Conservation (phyloP, 2,888 invertebrate species). For the Globia sparganii region DNA sequence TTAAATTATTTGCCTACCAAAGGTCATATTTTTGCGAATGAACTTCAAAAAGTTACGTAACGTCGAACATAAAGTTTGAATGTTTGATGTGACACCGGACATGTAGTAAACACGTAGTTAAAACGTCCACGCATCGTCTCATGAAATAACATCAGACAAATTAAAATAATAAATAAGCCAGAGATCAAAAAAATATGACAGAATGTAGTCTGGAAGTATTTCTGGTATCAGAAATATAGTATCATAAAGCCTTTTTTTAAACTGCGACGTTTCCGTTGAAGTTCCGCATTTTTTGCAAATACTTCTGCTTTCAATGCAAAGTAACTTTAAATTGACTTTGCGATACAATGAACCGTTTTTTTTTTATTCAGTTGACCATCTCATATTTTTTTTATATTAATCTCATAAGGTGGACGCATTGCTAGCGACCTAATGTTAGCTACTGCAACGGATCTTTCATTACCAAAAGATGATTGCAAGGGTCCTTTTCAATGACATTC, state of each 20-base stretch:
- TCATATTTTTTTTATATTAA: no score
- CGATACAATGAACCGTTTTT: neutral
- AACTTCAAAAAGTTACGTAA: conserved; percentile 31
- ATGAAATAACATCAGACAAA: conserved; percentile 33
- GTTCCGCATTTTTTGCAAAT: conserved; percentile 23
- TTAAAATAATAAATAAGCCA: conserved; percentile 36
- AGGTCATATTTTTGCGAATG: conserved; percentile 38
- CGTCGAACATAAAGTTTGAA: conserved; percentile 12
- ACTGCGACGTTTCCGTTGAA: conserved; percentile 13
- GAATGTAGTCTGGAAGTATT: conserved; percentile 16
- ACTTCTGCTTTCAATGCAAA: neutral
- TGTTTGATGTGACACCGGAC: conserved; percentile 55
- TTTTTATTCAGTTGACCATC: neutral
- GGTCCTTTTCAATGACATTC: neutral
- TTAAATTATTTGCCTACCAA: conserved; percentile 38
- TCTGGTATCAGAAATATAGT: conserved; percentile 15
- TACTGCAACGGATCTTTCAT: neutral
- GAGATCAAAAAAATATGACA: conserved; percentile 52
- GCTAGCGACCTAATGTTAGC: no score
- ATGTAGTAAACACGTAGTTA: conserved; percentile 33
- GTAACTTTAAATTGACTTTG: neutral
- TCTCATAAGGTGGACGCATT: neutral
- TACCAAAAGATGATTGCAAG: neutral
- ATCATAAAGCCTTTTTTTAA: neutral
- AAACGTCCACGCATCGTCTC: conserved; percentile 25